Conservation (phyloP, 1,140 invertebrate species). For the Cotesia glomerata region DNA sequence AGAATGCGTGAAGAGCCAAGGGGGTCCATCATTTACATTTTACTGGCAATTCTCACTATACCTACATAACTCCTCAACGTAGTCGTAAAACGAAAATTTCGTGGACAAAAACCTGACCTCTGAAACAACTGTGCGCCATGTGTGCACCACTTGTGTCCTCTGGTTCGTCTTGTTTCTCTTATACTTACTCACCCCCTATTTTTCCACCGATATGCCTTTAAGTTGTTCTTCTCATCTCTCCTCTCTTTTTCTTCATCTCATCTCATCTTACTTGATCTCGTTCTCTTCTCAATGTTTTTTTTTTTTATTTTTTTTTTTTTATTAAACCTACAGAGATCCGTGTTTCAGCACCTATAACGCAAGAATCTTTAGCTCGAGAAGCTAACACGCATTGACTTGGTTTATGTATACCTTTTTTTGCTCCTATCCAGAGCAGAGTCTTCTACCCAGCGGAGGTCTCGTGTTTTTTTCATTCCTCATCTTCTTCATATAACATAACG, state of each 20-base stretch:
- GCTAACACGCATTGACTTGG: not conserved
- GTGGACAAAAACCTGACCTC: constrained; percentile 63
- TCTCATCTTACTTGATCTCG: constrained; percentile 11
- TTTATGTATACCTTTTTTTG: constrained; percentile 15
- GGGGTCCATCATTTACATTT: not conserved
- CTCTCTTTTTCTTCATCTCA: constrained; percentile 32
- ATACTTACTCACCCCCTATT: constrained; percentile 33
- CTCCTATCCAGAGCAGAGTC: not conserved
- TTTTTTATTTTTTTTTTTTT: constrained; percentile 36
- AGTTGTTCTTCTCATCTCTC: constrained; percentile 9
- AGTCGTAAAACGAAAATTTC: constrained; percentile 54
- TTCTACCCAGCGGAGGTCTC: constrained; percentile 14
- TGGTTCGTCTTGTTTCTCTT: constrained; percentile 33
- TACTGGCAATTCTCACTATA: not conserved
- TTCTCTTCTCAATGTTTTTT: constrained; percentile 29
- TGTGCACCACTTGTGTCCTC: constrained; percentile 59
- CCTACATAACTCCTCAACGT: constrained; percentile 9
- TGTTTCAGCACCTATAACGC: constrained; percentile 34
- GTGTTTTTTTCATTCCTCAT: constrained; percentile 7
- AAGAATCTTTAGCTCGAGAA: constrained; percentile 29
- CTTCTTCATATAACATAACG: not conserved
- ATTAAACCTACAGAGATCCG: constrained; percentile 15
- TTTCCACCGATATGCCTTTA: constrained; percentile 1
- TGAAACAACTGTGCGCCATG: constrained; percentile 63
- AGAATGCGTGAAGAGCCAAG: not conserved